Evolutionary conservation across 2,113 vertebrate species (phyloP).

Genomic region (Delphinapterus leucas): DNA sequence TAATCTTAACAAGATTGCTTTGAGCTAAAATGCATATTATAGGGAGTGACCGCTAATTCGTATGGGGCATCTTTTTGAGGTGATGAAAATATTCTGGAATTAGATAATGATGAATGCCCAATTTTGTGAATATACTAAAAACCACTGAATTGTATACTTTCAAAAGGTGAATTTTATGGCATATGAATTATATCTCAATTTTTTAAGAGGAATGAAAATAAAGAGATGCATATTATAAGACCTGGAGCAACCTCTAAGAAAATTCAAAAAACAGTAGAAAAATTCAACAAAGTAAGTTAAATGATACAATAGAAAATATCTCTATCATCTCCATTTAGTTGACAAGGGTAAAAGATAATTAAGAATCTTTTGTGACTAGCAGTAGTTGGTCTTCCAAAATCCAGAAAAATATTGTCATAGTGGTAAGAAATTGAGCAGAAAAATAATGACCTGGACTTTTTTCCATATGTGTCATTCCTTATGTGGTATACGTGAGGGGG

Average conservation of each 20-base stretch:
- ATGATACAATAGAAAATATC: neutral
- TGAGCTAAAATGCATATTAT: neutral
- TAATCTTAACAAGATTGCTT: neutral
- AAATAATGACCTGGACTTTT: neutral
- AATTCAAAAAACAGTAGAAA: neutral
- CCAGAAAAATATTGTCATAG: neutral
- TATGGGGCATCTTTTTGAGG: neutral
- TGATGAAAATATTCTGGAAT: neutral
- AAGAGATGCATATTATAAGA: neutral
- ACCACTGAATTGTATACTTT: neutral
- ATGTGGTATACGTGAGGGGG: neutral
- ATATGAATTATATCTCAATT: neutral
- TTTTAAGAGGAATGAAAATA: neutral
- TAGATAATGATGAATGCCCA: neutral
- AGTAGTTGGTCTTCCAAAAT: neutral
- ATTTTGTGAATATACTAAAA: neutral
- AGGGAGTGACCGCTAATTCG: neutral
- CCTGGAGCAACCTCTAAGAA: neutral
- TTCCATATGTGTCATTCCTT: neutral
- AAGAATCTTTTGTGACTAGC: neutral
- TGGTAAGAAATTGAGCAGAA: neutral
- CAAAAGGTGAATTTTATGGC: neutral
- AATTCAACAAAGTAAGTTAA: neutral
- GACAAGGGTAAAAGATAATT: neutral
- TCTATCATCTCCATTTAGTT: neutral